phyloP scores from a whole-genome alignment of 2,888 invertebrate genomes.

The Sisyra terminalis region DNA sequence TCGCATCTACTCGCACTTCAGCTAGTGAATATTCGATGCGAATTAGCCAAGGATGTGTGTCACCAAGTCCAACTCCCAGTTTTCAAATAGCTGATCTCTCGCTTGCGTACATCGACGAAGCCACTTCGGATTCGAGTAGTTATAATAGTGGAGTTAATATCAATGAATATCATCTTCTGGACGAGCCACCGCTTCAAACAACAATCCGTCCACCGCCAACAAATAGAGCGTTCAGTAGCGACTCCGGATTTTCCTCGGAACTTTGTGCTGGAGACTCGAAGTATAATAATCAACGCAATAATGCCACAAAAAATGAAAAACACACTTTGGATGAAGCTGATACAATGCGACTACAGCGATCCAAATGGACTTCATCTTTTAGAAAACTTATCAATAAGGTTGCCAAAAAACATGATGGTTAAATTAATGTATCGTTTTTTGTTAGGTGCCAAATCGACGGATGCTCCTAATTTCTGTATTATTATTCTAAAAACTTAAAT shows the following conservation, averaged over 20 bases:
- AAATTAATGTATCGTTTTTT: neutral
- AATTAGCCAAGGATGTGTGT: constrained; percentile 14
- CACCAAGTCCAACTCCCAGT: constrained; percentile 21
- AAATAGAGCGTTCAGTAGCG: constrained; percentile 25
- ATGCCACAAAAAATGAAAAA: constrained; percentile 25
- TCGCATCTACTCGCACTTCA: constrained; percentile 13
- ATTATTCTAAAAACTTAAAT: no score
- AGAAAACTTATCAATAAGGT: constrained; percentile 30
- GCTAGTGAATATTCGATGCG: constrained; percentile 21
- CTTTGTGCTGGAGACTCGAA: constrained; percentile 27
- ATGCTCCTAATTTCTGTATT: no score
- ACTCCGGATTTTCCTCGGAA: constrained; percentile 34
- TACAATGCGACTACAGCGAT: constrained; percentile 30
- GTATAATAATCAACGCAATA: constrained; percentile 18
- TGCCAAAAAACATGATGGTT: constrained; percentile 11
- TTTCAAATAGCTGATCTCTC: constrained; percentile 26
- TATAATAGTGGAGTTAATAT: constrained; percentile 4
- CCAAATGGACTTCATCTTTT: constrained; percentile 44
- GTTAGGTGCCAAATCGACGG: no score
- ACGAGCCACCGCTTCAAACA: neutral
- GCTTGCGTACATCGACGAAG: constrained; percentile 26
- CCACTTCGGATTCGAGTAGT: constrained; percentile 19
- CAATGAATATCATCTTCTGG: constrained; percentile 7
- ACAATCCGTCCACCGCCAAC: constrained; percentile 6
- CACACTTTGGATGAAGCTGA: constrained; percentile 25